Percentiles rank a stretch among this genome's conserved stretches.
Evolutionary conservation across 2,113 vertebrate genomes (phyloP).

Genomic region (Sceloporus undulatus): DNA sequence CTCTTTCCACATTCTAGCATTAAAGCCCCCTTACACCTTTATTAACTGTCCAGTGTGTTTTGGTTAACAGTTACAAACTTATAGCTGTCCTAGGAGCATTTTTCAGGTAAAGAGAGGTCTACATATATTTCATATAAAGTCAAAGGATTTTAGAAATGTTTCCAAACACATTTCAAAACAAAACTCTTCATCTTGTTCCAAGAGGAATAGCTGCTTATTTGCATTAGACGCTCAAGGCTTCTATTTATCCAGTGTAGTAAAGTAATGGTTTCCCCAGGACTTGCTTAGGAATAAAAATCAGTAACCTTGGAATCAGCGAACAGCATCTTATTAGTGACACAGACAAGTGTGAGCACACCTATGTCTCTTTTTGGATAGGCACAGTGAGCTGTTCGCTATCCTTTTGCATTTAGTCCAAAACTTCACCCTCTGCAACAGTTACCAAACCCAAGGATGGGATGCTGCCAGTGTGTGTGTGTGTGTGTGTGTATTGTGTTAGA

Average conservation of each 20-base stretch:
- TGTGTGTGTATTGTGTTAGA: no score
- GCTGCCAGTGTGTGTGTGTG: no score
- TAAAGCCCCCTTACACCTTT: neutral
- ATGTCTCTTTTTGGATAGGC: no score
- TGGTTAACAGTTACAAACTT: neutral
- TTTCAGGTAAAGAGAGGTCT: neutral
- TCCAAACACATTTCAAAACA: neutral
- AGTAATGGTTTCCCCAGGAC: no score
- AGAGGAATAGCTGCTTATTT: neutral
- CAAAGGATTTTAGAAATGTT: neutral
- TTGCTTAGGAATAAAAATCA: neutral
- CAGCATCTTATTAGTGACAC: no score
- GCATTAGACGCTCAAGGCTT: neutral
- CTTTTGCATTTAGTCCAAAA: no score
- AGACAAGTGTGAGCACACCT: no score
- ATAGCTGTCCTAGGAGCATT: neutral
- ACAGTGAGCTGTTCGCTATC: no score
- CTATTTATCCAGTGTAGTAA: neutral
- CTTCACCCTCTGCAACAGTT: no score
- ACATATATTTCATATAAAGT: neutral
- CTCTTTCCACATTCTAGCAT: neutral
- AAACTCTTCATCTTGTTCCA: neutral
- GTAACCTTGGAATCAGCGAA: neutral
- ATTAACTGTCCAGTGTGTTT: no score
- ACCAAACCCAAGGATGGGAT: no score